Percentiles rank a stretch among this genome's conserved stretches.
These are phyloP conservation scores for Mastacembelus armatus DNA, from an alignment of 2,797 vertebrate species.

Conservation along the genomic window DNA sequence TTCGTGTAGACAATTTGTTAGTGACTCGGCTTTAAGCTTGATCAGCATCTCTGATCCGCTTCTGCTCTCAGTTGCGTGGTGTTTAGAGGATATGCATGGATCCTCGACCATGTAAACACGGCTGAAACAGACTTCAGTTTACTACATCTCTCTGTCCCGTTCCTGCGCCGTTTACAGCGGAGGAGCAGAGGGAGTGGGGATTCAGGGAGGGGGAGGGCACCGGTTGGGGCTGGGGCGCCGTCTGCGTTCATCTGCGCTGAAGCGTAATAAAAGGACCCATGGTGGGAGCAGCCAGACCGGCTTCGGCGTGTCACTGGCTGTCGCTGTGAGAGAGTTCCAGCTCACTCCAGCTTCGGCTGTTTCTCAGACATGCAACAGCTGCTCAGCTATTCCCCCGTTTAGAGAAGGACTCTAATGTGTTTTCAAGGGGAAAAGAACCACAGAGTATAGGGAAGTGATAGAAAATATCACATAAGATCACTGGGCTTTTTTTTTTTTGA, in stretches of 20 bases:
- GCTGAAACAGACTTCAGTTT: conserved; percentile 38
- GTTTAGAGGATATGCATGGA: conserved; percentile 7
- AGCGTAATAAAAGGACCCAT: conserved; percentile 79
- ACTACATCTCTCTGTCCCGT: conserved; percentile 59
- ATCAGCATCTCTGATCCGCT: neutral
- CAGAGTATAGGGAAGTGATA: neutral
- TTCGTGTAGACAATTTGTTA: conserved; percentile 9
- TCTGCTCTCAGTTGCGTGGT: conserved; percentile 6
- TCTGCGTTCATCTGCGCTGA: conserved; percentile 78
- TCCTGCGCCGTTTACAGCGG: conserved; percentile 57
- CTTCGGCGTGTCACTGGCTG: conserved; percentile 59
- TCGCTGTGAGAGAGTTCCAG: conserved; percentile 43
- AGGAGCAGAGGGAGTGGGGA: conserved; percentile 54
- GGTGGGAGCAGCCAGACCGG: conserved; percentile 70
- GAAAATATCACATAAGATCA: conserved; percentile 17
- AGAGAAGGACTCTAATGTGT: conserved; percentile 23
- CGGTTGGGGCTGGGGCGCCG: conserved; percentile 57
- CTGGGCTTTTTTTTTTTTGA: conserved; percentile 19
- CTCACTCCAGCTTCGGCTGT: conserved; percentile 43
- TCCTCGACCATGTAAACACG: conserved; percentile 38
- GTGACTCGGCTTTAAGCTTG: conserved; percentile 7
- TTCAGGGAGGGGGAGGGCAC: conserved; percentile 33
- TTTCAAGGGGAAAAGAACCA: conserved; percentile 23
- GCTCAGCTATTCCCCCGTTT: conserved; percentile 24
- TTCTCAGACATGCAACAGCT: conserved; percentile 69